Base-by-base conservation (phyloP, 2,797 vertebrate species). In the Podargus strigoides region DNA sequence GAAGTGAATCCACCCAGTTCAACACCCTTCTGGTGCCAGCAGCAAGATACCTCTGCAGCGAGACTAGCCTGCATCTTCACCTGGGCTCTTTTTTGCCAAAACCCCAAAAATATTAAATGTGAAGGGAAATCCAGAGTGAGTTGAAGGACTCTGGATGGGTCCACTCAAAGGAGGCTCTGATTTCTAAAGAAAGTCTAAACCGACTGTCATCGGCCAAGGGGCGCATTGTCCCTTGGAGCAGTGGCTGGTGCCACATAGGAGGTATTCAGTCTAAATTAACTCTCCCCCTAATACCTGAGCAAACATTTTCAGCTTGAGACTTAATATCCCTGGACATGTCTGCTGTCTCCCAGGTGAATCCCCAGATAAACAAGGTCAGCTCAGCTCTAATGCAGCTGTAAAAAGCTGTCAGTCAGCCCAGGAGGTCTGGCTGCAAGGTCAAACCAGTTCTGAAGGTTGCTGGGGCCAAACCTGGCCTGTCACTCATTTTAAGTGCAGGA, bases 311-410 rank as follows among this genome's bases (percentile, higher is more conserved):
- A 79, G 87, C 85, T 95, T 62, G 92, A 92, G 96, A 89, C 93
- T 94, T 95, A 95, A 96, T 96, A 96, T 93, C 95, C 93, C 95
- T 97, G 94, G 94, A 95, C 94, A 96, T 94, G 95, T 92, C 97
- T 96, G 93, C 96, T 89, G 94, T 95, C 96, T 97, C 96, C 93
- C 96, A 97, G 96, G 96, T 97, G 97, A 95, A 96, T 97, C 96
- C 89, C 85, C 94, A 89, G 89, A 97, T 94, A 97, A 98, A 97
- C 96, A 98, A 95, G 94, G 95, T 96, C 95, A 96, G 94, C 87
- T 93, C 96, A 96, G 95, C 97, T 76, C 89, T 97, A 97, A 97
- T 96, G 93, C 37, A 0, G 83, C 96, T 89, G 89, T 97, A 97
- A 96, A 97, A 95, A 94, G 80, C 94, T 98, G 97, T 97, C 97